Conservation (phyloP, 2,888 invertebrate species). For the Torymus texanus region DNA sequence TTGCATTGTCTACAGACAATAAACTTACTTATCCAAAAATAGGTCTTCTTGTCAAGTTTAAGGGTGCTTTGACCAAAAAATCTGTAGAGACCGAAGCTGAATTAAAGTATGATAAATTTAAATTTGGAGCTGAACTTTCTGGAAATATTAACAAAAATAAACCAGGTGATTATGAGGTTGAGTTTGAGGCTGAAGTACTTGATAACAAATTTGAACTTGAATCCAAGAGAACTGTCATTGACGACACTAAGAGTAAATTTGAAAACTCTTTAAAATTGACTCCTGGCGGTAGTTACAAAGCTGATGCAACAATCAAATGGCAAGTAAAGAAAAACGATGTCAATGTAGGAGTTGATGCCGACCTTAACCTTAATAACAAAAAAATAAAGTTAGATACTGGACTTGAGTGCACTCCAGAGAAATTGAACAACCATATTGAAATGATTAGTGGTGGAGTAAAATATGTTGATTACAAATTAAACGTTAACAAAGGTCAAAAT, state of each 20-base stretch:
- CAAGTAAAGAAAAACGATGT: constrained; percentile 77
- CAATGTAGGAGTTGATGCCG: constrained; percentile 76
- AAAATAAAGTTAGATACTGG: constrained; percentile 77
- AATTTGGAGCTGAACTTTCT: constrained; percentile 77
- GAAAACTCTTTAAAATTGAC: constrained; percentile 79
- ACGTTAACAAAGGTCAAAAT: constrained; percentile 74
- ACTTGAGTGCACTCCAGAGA: constrained; percentile 73
- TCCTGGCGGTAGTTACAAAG: constrained; percentile 80
- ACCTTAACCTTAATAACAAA: constrained; percentile 79
- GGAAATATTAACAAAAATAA: constrained; percentile 73
- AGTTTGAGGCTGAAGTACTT: constrained; percentile 77
- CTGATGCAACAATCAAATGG: constrained; percentile 79
- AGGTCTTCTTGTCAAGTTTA: constrained; percentile 73
- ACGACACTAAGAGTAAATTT: constrained; percentile 79
- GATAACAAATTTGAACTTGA: constrained; percentile 77
- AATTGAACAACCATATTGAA: constrained; percentile 78
- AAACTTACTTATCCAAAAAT: constrained; percentile 67
- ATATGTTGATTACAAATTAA: constrained; percentile 78
- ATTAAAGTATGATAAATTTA: constrained; percentile 79
- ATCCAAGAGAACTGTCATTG: constrained; percentile 78
- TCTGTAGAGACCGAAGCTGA: constrained; percentile 78
- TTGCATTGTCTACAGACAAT: constrained; percentile 77
- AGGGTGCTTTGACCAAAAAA: constrained; percentile 79
- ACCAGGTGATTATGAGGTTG: constrained; percentile 77
- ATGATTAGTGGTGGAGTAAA: constrained; percentile 76